A percentile compares a stretch with the other conserved stretches of the same genome.
These are phyloP conservation scores for Cryptus armator DNA, from an alignment of 2,888 invertebrate species.

Conservation along the genomic window DNA sequence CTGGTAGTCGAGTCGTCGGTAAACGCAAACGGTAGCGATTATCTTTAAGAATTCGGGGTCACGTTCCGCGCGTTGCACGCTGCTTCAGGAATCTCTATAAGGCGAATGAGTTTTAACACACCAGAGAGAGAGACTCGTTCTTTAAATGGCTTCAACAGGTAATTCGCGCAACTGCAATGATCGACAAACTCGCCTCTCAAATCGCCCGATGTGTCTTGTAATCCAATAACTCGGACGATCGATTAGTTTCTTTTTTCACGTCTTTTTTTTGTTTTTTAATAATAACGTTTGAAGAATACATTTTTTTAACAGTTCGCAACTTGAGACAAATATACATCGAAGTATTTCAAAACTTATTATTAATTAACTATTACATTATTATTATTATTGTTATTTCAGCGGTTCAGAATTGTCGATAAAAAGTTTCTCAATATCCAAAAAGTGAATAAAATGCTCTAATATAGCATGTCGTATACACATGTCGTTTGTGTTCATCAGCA, in stretches of 20 bases:
- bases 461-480: neutral
- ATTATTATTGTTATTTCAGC: too few species aligned
- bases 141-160: slow-evolving; percentile 53
- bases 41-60: slow-evolving; percentile 68
- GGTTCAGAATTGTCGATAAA: too few species aligned
- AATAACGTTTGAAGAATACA: too few species aligned
- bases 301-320: too few species aligned
- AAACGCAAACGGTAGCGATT: slow-evolving; percentile 47
- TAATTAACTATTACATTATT: too few species aligned
- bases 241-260: neutral
- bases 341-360: too few species aligned
- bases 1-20: slow-evolving; percentile 36
- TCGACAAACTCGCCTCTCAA: slow-evolving; percentile 17
- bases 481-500: neutral
- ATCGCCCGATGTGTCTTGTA: neutral
- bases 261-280: neutral
- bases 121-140: slow-evolving; percentile 40
- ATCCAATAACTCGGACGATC: slow-evolving; percentile 8
- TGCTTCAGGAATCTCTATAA: neutral
- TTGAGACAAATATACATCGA: too few species aligned
- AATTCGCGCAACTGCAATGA: slow-evolving; percentile 26
- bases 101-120: slow-evolving; percentile 53
- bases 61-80: slow-evolving; percentile 52
- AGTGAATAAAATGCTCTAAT: too few species aligned
- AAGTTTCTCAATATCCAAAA: too few species aligned